Evolutionary conservation across 2,888 invertebrate species (phyloP).

Genomic region (Drosophila sordidula): DNA sequence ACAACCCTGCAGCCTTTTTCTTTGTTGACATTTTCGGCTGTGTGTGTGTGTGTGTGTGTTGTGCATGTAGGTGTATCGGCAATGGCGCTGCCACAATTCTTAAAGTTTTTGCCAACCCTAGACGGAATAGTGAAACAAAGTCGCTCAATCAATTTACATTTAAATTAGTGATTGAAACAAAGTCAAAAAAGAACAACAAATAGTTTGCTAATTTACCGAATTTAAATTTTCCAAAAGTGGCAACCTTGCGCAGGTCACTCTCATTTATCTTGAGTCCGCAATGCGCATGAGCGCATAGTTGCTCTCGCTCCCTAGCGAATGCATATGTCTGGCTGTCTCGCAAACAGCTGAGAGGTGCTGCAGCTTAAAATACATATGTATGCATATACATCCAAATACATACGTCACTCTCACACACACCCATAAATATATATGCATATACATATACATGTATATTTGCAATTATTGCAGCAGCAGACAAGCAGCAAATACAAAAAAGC

Average conservation of each 20-base stretch:
- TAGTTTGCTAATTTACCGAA: constrained; percentile 12
- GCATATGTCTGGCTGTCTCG: constrained; percentile 41
- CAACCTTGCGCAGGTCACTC: constrained; percentile 63
- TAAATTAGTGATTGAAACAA: neutral
- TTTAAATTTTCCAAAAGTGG: constrained; percentile 45
- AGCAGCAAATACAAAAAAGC: constrained; percentile 32
- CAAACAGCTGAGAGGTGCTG: constrained; percentile 67
- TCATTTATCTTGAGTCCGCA: constrained; percentile 43
- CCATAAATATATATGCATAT: constrained; percentile 16
- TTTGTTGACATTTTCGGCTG: constrained; percentile 62
- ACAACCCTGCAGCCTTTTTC: constrained; percentile 61
- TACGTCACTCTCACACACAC: constrained; percentile 5
- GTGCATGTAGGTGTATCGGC: constrained; percentile 20
- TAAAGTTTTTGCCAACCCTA: constrained; percentile 2
- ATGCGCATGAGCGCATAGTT: constrained; percentile 59
- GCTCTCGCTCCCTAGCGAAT: constrained; percentile 36
- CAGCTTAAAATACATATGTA: constrained; percentile 30
- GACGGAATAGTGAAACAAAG: constrained; percentile 6
- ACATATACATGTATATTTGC: constrained; percentile 21
- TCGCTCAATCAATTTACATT: neutral
- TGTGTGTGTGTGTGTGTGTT: constrained; percentile 34
- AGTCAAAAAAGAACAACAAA: neutral
- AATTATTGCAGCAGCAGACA: constrained; percentile 44
- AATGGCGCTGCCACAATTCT: constrained; percentile 33
- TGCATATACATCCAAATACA: constrained; percentile 12